Base-by-base conservation (phyloP, 2,888 invertebrate genomes). In the Eupithecia inturbata region DNA sequence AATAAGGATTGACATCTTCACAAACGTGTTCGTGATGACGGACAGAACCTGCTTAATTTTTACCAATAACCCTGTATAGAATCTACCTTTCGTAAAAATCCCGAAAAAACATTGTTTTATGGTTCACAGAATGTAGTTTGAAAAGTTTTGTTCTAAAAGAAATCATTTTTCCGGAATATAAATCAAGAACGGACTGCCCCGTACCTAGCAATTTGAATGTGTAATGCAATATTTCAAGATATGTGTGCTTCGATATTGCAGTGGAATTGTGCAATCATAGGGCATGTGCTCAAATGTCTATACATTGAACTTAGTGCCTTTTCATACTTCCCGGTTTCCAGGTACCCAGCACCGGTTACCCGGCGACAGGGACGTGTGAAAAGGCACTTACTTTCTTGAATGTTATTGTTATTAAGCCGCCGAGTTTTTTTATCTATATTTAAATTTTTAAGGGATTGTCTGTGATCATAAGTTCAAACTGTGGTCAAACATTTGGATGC, bases 161-260 rank as follows among this genome's bases (percentile, higher is more conserved):
- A 53, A 53, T 22, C 53, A 53, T 22, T 49, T 53, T 12, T 22
- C 53, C 4, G 0, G 22, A 31, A 62, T 31, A 76, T 76, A 80
- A 78, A 80, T 78, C 72, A 26, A 16, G 9, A 62, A 19, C 62
- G 62, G 28, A 28, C 62, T 62, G 31, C 70, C 74, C 70, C 74
- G 45, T 53, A 41, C 70, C 71, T 60, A 73, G 71, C 74, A 73
- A 79, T 80, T 79, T 76, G 78, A 79, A 79, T 80, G 72, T 78
- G 76, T 79, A 77, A 79, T 77, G 75, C 73, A 77, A 78, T 80
- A 74, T 75, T 78, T 77, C 74, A 72, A 72, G 71, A 77, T 77
- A 73, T 75, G 74, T 74, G 41, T 67, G 67, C 49, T 70, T 60
- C 66, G 39, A 62, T 70, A 72, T 41, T 73, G 67, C 71, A 66